Conservation (phyloP, 37 sponge, comb jelly and placozoan species). For the Halichondria panicea region DNA sequence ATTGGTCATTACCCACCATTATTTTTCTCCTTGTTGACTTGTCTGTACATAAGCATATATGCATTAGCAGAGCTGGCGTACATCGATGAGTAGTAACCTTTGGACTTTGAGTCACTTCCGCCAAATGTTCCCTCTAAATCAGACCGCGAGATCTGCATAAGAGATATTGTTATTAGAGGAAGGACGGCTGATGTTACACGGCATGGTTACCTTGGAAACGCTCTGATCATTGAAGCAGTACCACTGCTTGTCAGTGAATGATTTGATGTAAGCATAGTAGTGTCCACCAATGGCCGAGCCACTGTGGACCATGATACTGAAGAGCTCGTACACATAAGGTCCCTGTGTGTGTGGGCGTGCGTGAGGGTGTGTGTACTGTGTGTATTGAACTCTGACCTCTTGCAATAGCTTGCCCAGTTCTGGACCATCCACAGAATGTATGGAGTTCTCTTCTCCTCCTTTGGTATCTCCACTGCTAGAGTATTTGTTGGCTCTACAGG, state of each 20-base stretch:
- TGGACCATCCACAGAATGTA: not conserved
- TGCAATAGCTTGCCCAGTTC: conserved; percentile 8
- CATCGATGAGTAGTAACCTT: conserved; percentile 79
- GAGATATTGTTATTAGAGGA: too few species aligned
- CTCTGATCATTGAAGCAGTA: conserved; percentile 94
- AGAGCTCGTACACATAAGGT: conserved; percentile 88
- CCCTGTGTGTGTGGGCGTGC: conserved; percentile 46
- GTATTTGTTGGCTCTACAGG: not conserved
- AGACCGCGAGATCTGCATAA: conserved; percentile 41
- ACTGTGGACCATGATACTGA: conserved; percentile 94
- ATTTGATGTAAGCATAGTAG: conserved; percentile 97
- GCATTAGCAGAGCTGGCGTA: conserved; percentile 92
- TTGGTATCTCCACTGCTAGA: not conserved
- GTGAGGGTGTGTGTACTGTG: not conserved
- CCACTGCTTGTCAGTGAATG: conserved; percentile 82
- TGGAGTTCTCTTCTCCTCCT: not conserved
- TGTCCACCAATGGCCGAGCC: conserved; percentile 96
- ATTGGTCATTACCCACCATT: conserved; percentile 26
- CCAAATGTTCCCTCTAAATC: conserved; percentile 87
- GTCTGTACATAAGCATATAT: conserved; percentile 96
- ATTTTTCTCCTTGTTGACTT: conserved; percentile 48
- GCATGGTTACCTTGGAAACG: conserved; percentile 63
- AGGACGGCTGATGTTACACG: too few species aligned
- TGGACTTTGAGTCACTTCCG: conserved; percentile 41
- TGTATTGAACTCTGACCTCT: not conserved